A percentile compares a stretch with the other conserved stretches of the same genome.
phyloP scores from a whole-genome alignment of 1,140 invertebrate species.

The Papilio polytes region DNA sequence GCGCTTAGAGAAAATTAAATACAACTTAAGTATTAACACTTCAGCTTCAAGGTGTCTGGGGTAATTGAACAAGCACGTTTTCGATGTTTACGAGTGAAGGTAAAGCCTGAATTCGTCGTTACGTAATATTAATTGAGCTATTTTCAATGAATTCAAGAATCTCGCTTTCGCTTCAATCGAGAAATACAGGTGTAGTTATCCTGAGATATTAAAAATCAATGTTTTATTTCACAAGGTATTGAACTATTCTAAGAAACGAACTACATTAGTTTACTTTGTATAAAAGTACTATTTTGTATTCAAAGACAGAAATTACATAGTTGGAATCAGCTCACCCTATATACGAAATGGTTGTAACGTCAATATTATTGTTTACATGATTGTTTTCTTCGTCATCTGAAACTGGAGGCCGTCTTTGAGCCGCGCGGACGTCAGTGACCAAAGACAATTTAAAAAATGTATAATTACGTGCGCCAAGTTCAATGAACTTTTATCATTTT shows the following conservation, averaged over 20 bases:
- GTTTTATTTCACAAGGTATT: too few species aligned
- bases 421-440: slow-evolving; percentile 56
- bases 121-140: background rate
- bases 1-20: background rate
- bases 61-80: slow-evolving; percentile 21
- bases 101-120: background rate
- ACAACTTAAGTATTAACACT: background rate
- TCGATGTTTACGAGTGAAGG: slow-evolving; percentile 6
- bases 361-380: slow-evolving; percentile 77
- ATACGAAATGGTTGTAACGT: slow-evolving; percentile 52
- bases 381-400: slow-evolving; percentile 72
- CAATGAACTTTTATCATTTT: slow-evolving; percentile 41
- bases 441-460: slow-evolving; percentile 51
- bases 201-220: background rate
- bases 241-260: background rate
- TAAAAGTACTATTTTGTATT: background rate
- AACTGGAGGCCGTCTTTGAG: slow-evolving; percentile 49
- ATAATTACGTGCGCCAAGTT: slow-evolving; percentile 40
- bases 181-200: too few species aligned
- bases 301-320: background rate
- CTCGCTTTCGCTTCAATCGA: background rate
- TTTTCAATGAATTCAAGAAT: background rate
- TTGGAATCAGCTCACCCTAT: slow-evolving; percentile 38
- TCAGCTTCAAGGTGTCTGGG: background rate
- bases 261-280: background rate